Evolutionary conservation across 2,888 invertebrate genomes (phyloP).

Genomic region (Eulithis testata): DNA sequence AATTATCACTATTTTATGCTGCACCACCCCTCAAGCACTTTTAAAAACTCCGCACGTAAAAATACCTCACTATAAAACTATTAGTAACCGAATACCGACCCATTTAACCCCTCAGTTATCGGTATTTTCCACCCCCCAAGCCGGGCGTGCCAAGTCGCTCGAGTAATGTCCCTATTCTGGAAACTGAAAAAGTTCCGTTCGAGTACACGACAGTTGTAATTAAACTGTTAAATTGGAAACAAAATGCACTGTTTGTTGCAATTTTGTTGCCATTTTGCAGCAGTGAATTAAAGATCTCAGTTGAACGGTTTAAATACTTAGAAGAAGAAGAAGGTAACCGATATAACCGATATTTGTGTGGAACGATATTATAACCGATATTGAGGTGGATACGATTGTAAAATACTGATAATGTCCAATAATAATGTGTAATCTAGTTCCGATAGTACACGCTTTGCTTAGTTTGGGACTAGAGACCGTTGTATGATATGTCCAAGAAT

Average conservation of each 20-base stretch:
- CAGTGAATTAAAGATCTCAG: slow-evolving; percentile 1
- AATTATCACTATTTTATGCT: not conserved
- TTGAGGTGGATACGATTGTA: no score
- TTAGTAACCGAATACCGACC: slow-evolving; percentile 35
- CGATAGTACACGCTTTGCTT: no score
- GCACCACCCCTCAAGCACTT: slow-evolving; percentile 5
- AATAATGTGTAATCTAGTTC: no score
- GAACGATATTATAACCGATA: no score
- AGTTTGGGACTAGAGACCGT: no score
- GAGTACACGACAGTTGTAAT: slow-evolving; percentile 17
- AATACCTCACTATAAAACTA: slow-evolving; percentile 39
- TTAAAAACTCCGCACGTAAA: slow-evolving; percentile 28
- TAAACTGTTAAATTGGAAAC: slow-evolving; percentile 20
- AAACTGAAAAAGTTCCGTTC: slow-evolving; percentile 29
- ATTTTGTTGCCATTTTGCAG: slow-evolving; percentile 14
- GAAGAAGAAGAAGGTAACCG: no score
- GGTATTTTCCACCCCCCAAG: slow-evolving; percentile 52
- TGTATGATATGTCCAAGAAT: no score
- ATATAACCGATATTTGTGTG: no score
- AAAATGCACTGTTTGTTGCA: slow-evolving; percentile 13
- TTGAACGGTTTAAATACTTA: no score
- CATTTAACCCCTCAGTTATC: slow-evolving; percentile 54
- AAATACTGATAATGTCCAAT: no score
- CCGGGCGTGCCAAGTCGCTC: slow-evolving; percentile 56
- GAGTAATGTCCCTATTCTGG: slow-evolving; percentile 53